Evolutionary conservation across 2,888 invertebrate species (phyloP), one percentile per base, ranked within the genome.

Genomic region (Hirtodrosophila cameraria): DNA sequence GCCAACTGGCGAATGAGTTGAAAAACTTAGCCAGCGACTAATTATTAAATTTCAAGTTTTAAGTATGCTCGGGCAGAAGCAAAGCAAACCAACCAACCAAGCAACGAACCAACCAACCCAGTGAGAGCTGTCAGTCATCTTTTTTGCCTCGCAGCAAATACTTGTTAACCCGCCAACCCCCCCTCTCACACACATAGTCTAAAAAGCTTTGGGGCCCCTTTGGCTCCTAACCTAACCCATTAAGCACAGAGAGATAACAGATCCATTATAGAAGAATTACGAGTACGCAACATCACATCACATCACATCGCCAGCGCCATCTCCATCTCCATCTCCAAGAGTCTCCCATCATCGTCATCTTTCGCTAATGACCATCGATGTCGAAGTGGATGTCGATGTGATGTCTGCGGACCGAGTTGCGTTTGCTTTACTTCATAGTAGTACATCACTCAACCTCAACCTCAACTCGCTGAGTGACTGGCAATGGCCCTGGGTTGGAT

Each of bases 201-300:
- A 45, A 42, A 68, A 52, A 68, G 75, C 74, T 61, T 53, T 61
- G 30, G 61, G 30, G 62, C 70, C 70, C 70, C 74, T 68, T 65
- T 49, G 69, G 74, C 69, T 78, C 58, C 62, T 64, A 58, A 64
- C 62, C 69, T 77, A 84, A 86, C 86, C 82, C 82, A 82, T 82
- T 82, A 82, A 84, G 82, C 86, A 61, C 63, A 36, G 52, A 70
- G 78, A 82, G 82, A 82, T 82, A 82, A 82, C 81, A 82, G 86
- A 82, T 82, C 86, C 82, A 82, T 82, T 82, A 86, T 82, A 77
- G 82, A 68, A 84, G 86, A 84, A 84, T 82, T 82, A 82, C 86
- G 86, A 82, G 86, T 83, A 65, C 81, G 67, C 81, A 80, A 67
- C 80, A 62, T 58, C 77, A 59, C 43, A 57, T n/a, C 35, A 9